These are phyloP conservation scores for Chrosomus eos DNA, from an alignment of 2,797 vertebrate species.

Conservation along the genomic window DNA sequence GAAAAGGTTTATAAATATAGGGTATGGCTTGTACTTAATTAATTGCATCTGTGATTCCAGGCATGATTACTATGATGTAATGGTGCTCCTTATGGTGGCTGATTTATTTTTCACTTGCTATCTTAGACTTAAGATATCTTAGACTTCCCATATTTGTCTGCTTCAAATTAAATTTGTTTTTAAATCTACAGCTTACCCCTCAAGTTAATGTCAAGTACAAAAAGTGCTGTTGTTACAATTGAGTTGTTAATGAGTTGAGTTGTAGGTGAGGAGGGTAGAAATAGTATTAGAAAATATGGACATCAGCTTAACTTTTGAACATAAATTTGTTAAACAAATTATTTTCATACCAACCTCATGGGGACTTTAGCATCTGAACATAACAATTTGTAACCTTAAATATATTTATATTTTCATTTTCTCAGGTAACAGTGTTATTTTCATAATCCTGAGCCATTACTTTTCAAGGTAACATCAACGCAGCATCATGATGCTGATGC, in stretches of 20 bases:
- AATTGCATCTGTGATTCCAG: neutral
- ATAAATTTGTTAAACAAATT: neutral
- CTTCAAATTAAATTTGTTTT: too few species aligned
- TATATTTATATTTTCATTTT: too few species aligned
- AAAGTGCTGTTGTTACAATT: neutral
- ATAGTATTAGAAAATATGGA: too few species aligned
- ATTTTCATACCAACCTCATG: neutral
- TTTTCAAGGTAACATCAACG: too few species aligned
- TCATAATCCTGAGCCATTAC: too few species aligned
- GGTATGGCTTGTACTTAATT: too few species aligned
- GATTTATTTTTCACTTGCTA: neutral
- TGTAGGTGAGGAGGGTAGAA: neutral
- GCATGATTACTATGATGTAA: neutral
- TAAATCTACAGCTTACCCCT: neutral
- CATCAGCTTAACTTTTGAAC: neutral
- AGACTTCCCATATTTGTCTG: too few species aligned
- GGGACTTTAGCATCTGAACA: too few species aligned
- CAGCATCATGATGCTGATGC: too few species aligned
- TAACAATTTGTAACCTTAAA: neutral
- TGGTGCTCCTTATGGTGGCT: neutral
- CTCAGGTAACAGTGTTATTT: too few species aligned
- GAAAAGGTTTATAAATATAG: neutral
- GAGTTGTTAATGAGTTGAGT: neutral
- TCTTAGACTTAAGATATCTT: too few species aligned
- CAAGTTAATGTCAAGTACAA: neutral